Percentiles rank a stretch among this genome's conserved stretches.
Conservation (phyloP, 2,113 vertebrate species). For the Aspidoscelis tigris region DNA sequence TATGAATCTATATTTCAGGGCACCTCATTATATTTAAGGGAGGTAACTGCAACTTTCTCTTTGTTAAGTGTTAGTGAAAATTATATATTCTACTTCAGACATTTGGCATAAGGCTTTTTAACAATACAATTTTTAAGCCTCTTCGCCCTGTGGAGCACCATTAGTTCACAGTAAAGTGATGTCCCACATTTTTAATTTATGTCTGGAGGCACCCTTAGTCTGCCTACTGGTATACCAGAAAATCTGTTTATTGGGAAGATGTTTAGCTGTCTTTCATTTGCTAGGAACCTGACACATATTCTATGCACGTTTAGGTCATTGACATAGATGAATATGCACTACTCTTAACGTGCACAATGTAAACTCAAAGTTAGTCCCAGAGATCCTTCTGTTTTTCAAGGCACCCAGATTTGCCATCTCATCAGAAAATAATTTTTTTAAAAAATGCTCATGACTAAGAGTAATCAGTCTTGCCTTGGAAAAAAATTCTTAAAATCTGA, state of each 20-base stretch:
- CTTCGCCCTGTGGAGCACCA: too few relatives aligned
- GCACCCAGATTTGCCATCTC: not conserved
- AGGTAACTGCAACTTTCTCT: too few relatives aligned
- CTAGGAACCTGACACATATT: not conserved
- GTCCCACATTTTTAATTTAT: too few relatives aligned
- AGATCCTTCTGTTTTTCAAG: not conserved
- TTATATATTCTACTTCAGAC: too few relatives aligned
- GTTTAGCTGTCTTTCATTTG: not conserved
- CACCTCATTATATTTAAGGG: too few relatives aligned
- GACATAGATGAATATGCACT: not conserved
- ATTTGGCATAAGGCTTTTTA: too few relatives aligned
- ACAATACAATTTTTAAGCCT: too few relatives aligned
- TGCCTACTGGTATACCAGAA: not conserved
- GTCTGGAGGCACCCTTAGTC: too few relatives aligned
- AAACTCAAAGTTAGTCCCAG: not conserved
- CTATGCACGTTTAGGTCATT: not conserved
- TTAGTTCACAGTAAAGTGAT: too few relatives aligned
- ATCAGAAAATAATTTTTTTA: not conserved
- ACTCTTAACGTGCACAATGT: not conserved
- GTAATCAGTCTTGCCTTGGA: not conserved
- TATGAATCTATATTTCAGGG: too few relatives aligned
- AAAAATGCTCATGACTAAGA: not conserved
- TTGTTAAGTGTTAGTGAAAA: too few relatives aligned
- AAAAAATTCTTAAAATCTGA: not conserved
- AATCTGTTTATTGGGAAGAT: not conserved